Conservation (phyloP, 2,797 vertebrate species). For the Allochrocebus solatus region DNA sequence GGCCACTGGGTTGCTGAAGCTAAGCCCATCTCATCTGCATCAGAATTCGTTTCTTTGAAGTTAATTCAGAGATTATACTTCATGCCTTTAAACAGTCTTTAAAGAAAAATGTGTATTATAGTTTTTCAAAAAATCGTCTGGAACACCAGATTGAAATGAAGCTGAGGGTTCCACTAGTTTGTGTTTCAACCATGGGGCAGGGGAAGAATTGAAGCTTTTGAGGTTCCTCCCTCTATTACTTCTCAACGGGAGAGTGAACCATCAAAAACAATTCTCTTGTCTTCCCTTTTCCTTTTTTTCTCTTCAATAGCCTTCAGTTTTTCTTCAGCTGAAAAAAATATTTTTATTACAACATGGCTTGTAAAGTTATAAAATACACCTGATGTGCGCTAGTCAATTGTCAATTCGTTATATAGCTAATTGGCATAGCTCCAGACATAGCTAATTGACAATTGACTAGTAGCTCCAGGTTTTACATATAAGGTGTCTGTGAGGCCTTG, state of each 20-base stretch:
- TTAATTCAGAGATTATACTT: slow-evolving; percentile 62
- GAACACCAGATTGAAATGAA: slow-evolving; percentile 52
- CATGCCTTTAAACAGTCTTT: slow-evolving; percentile 60
- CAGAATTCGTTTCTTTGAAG: slow-evolving; percentile 71
- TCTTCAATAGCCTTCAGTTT: slow-evolving; percentile 45
- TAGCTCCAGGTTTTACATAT: slow-evolving; percentile 30
- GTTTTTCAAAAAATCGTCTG: slow-evolving; percentile 31
- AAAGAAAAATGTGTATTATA: slow-evolving; percentile 47
- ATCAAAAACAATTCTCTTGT: background rate
- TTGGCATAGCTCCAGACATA: background rate
- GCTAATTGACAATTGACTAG: slow-evolving; percentile 20
- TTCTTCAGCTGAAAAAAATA: slow-evolving; percentile 14
- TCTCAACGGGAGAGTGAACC: background rate
- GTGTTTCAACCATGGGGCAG: background rate
- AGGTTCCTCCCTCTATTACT: background rate
- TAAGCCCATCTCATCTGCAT: slow-evolving; percentile 53
- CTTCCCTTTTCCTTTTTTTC: background rate
- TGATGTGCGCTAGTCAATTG: rapidly evolving
- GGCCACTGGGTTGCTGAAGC: background rate
- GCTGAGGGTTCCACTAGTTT: background rate
- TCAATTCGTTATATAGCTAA: background rate
- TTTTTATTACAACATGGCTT: background rate
- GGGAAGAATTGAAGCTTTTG: background rate
- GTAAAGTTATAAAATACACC: background rate
- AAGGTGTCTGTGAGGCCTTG: background rate